Evolutionary conservation across 2,113 vertebrate genomes (phyloP).

Genomic region (Pollimyrus isidori): DNA sequence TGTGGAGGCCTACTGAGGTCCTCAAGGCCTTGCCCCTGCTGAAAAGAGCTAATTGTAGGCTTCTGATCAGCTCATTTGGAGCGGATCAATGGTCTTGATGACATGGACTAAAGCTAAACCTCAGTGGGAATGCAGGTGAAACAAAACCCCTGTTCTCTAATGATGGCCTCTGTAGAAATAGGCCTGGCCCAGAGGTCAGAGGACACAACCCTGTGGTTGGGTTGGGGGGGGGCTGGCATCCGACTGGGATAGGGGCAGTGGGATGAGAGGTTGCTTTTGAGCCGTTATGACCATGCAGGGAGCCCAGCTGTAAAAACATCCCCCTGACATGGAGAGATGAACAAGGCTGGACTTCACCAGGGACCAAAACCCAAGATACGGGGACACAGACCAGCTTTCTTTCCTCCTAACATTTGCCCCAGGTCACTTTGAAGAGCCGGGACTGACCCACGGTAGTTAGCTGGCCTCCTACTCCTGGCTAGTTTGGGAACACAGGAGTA

Average conservation of each 20-base stretch:
- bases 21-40: constrained; percentile 40
- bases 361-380: constrained; percentile 13
- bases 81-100: constrained; percentile 57
- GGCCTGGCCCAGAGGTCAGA: constrained; percentile 46
- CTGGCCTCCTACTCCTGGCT: neutral
- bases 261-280: constrained; percentile 25
- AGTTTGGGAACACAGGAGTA: constrained; percentile 2
- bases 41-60: constrained; percentile 52
- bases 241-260: constrained; percentile 29
- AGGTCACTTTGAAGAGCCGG: constrained; percentile 25
- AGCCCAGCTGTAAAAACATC: constrained; percentile 66
- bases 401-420: constrained; percentile 16
- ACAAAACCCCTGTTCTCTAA: constrained; percentile 60
- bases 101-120: constrained; percentile 42
- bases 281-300: constrained; percentile 49
- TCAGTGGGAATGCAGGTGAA: constrained; percentile 32
- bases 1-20: neutral
- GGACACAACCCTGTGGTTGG: constrained; percentile 52
- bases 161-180: constrained; percentile 55
- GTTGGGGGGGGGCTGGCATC: constrained; percentile 43
- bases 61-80: constrained; percentile 61
- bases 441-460: constrained; percentile 31
- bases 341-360: constrained; percentile 53
- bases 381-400: constrained; percentile 53
- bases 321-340: constrained; percentile 28